Conservation (phyloP, 2,113 vertebrate genomes). For the Rhinoptilus africanus region DNA sequence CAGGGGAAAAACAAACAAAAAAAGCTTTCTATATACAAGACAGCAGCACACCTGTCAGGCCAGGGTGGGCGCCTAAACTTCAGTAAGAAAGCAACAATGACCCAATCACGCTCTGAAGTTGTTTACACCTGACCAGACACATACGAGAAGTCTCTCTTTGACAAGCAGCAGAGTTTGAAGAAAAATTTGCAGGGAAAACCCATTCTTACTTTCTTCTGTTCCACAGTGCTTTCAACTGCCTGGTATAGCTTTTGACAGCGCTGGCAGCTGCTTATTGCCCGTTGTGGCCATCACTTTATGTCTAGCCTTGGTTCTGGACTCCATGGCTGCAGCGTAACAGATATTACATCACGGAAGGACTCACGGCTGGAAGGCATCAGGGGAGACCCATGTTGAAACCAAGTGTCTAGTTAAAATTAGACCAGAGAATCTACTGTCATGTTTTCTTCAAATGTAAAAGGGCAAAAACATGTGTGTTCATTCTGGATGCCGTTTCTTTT, state of each 20-base stretch:
- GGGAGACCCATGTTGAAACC: not conserved
- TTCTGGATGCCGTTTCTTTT: not conserved
- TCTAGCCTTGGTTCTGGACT: not conserved
- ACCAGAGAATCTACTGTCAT: not conserved
- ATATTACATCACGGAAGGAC: not conserved
- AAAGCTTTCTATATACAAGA: not conserved
- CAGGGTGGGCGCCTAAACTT: not conserved
- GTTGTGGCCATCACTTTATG: not conserved
- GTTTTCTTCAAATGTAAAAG: not conserved
- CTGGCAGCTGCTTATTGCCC: not conserved
- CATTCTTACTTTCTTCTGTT: not conserved
- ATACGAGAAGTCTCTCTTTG: not conserved
- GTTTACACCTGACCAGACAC: not conserved
- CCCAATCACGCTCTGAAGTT: not conserved
- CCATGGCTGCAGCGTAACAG: not conserved
- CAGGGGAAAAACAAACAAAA: not conserved
- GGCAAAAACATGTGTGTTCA: not conserved
- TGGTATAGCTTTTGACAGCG: not conserved
- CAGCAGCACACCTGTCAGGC: constrained; percentile 2
- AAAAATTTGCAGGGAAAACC: not conserved
- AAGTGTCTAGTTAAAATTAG: not conserved
- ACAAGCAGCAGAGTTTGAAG: not conserved
- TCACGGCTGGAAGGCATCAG: not conserved
- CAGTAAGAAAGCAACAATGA: not conserved
- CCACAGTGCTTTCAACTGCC: not conserved